These are phyloP conservation scores for Onychorhynchus coronatus DNA, from an alignment of 2,113 vertebrate species.

Conservation along the genomic window DNA sequence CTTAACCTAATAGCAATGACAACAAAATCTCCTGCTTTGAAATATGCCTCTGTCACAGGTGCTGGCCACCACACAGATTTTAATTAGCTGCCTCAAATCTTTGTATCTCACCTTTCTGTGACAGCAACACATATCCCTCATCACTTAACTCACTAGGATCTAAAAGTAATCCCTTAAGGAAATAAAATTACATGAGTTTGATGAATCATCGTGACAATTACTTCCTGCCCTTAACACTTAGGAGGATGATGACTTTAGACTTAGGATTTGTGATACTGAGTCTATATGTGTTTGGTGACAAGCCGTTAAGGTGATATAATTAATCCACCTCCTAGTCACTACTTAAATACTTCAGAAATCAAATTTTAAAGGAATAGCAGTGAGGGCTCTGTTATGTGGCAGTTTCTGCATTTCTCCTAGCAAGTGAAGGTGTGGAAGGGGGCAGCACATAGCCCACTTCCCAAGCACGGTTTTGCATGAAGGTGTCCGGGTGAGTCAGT, in stretches of 20 bases:
- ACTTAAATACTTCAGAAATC: neutral
- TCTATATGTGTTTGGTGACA: neutral
- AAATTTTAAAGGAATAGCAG: neutral
- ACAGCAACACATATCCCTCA: neutral
- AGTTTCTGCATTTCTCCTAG: neutral
- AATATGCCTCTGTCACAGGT: neutral
- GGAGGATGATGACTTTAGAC: neutral
- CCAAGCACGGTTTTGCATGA: neutral
- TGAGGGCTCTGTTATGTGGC: neutral
- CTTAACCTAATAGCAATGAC: neutral
- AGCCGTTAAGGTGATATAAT: neutral
- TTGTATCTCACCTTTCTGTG: neutral
- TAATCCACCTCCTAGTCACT: neutral
- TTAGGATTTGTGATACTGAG: neutral
- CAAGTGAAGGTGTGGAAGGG: neutral
- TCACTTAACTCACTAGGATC: neutral
- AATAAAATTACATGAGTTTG: neutral
- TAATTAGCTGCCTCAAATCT: neutral
- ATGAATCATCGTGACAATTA: neutral
- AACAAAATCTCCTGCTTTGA: neutral
- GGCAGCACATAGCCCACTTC: neutral
- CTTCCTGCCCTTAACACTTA: neutral
- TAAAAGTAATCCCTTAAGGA: neutral
- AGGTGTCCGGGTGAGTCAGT: neutral
- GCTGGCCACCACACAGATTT: neutral